Conservation (phyloP, 2,113 vertebrate genomes). For the Okapia johnstoni region DNA sequence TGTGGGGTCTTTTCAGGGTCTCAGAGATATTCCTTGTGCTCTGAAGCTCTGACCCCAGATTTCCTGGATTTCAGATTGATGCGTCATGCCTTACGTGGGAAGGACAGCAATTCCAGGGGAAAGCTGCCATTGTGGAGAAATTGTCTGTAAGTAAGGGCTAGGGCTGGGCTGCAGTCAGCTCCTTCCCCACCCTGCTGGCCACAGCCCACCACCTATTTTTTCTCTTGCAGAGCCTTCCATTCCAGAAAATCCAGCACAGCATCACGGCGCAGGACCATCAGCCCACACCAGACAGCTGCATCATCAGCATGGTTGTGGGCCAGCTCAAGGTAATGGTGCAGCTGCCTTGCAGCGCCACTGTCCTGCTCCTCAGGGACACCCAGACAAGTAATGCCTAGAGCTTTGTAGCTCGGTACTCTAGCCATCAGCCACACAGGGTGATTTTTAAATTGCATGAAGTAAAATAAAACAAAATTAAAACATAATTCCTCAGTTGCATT, state of each 20-base stretch:
- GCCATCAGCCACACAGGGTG: not conserved
- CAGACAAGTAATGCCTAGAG: not conserved
- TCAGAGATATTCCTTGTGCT: not conserved
- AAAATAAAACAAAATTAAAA: conserved; percentile 1
- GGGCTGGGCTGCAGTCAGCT: not conserved
- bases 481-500: not conserved
- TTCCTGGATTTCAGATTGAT: conserved; percentile 86
- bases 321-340: conserved; percentile 89
- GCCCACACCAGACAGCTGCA: conserved; percentile 97
- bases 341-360: not conserved
- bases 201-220: not conserved
- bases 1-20: not conserved
- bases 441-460: not conserved
- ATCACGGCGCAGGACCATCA: conserved; percentile 99
- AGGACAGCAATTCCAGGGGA: conserved; percentile 97
- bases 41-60: not conserved
- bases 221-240: conserved; percentile 92
- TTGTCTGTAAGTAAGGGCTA: conserved; percentile 88
- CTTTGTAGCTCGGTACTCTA: not conserved
- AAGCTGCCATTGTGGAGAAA: conserved; percentile 97
- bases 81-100: conserved; percentile 99
- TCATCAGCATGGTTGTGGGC: conserved; percentile 99
- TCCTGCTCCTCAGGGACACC: not conserved
- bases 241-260: conserved; percentile 98
- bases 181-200: not conserved